Evolutionary conservation across 2,797 vertebrate genomes (phyloP).

Genomic region (Xyrichtys novacula): DNA sequence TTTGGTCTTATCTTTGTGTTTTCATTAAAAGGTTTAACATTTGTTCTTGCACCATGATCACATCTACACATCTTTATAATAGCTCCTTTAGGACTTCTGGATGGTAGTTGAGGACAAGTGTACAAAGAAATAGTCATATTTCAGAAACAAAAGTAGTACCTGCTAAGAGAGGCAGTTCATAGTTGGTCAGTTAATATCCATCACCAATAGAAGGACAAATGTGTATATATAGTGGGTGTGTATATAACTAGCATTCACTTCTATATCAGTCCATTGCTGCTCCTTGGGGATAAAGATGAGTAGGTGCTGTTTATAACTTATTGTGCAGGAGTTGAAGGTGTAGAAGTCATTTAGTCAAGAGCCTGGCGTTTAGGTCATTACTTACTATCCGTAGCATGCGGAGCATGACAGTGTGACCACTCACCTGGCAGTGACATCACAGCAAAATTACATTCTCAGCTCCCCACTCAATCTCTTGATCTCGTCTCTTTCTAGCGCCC

Average conservation of each 20-base stretch:
- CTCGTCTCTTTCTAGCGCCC: not conserved
- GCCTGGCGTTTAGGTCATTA: conserved; percentile 29
- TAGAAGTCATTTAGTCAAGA: conserved; percentile 8
- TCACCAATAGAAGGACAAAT: no score
- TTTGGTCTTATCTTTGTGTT: no score
- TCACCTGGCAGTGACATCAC: conserved; percentile 21
- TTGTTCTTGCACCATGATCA: no score
- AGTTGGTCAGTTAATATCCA: no score
- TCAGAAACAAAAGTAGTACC: no score
- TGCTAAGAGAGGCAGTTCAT: no score
- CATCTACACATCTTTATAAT: no score
- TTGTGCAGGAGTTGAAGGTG: not conserved
- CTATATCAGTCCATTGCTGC: not conserved
- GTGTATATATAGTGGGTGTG: no score
- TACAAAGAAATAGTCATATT: no score
- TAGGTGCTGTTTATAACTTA: not conserved
- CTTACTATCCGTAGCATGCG: conserved; percentile 30
- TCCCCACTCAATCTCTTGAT: conserved; percentile 22
- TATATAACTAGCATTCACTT: not conserved
- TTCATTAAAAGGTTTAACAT: no score
- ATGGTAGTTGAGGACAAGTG: no score
- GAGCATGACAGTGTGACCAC: conserved; percentile 23
- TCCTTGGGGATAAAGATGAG: not conserved
- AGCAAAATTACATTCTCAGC: conserved; percentile 17
- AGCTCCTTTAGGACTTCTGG: no score